Conservation (phyloP, 2,888 invertebrate species). For the Drosophila atroscutellata region DNA sequence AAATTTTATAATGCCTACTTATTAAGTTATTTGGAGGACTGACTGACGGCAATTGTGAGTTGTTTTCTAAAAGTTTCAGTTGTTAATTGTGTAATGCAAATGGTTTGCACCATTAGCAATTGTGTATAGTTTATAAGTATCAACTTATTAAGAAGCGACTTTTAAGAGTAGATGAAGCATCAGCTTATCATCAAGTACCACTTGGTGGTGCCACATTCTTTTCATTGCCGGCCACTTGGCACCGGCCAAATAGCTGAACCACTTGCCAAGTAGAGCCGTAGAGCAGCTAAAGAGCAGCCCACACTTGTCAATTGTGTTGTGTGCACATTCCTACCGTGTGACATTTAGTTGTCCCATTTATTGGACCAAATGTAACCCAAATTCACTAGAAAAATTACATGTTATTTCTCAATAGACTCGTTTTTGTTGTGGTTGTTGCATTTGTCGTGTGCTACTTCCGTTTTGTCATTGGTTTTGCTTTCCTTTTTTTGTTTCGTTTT, state of each 20-base stretch:
- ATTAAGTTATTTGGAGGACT: constrained; percentile 27
- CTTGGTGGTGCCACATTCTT: constrained; percentile 48
- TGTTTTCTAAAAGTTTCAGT: not conserved
- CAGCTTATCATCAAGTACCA: constrained; percentile 19
- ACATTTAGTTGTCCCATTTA: constrained; percentile 76
- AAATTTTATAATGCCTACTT: constrained; percentile 1
- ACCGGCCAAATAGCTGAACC: constrained; percentile 47
- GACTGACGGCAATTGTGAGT: not conserved
- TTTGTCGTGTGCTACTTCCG: constrained; percentile 19
- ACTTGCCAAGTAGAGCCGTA: constrained; percentile 15
- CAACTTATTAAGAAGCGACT: not conserved
- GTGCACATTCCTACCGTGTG: constrained; percentile 69
- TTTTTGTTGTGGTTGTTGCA: constrained; percentile 24
- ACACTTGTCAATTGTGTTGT: constrained; percentile 53
- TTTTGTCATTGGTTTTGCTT: constrained; percentile 18
- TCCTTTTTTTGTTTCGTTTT: constrained; percentile 4
- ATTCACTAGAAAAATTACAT: constrained; percentile 44
- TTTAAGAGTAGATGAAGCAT: not conserved
- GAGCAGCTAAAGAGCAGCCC: constrained; percentile 29
- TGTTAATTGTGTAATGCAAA: not conserved
- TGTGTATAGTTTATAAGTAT: not conserved
- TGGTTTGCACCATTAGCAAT: not conserved
- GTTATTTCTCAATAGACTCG: constrained; percentile 24
- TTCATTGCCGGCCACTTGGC: constrained; percentile 46
- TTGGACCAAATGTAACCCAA: constrained; percentile 50